Evolutionary conservation across 2,888 invertebrate genomes (phyloP).

Genomic region (Tetropium fuscum): DNA sequence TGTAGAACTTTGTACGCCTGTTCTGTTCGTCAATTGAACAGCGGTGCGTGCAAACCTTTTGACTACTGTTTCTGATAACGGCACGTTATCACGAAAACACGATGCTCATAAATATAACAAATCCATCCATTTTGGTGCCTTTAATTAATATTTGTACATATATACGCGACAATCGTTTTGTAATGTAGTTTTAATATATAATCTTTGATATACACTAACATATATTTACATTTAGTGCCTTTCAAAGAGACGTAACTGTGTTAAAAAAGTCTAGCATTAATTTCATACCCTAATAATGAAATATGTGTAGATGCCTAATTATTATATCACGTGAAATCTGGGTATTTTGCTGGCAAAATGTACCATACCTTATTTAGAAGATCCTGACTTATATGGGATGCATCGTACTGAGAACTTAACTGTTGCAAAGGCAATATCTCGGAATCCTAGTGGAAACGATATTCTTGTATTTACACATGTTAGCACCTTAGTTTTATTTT

Average conservation of each 20-base stretch:
- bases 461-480: too few species aligned
- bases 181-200: conserved; percentile 42
- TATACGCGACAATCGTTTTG: conserved; percentile 56
- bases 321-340: conserved; percentile 27
- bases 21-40: conserved; percentile 48
- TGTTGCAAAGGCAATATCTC: too few species aligned
- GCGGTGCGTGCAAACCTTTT: conserved; percentile 38
- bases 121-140: conserved; percentile 67
- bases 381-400: too few species aligned
- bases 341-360: conserved; percentile 41
- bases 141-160: conserved; percentile 57
- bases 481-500: too few species aligned
- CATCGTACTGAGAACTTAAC: too few species aligned
- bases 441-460: too few species aligned
- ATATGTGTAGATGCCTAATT: conserved; percentile 31
- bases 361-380: conserved; percentile 34
- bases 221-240: conserved; percentile 56
- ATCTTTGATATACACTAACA: conserved; percentile 52
- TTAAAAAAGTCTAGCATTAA: conserved; percentile 34
- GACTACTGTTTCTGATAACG: conserved; percentile 54
- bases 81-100: conserved; percentile 53
- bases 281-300: conserved; percentile 39
- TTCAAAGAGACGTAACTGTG: conserved; percentile 45
- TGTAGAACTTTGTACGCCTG: conserved; percentile 44
- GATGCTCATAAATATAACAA: conserved; percentile 62